Evolutionary conservation across 2,888 invertebrate species (phyloP), one percentile per base, ranked within the genome.

Genomic region (Epinotia bilunana): DNA sequence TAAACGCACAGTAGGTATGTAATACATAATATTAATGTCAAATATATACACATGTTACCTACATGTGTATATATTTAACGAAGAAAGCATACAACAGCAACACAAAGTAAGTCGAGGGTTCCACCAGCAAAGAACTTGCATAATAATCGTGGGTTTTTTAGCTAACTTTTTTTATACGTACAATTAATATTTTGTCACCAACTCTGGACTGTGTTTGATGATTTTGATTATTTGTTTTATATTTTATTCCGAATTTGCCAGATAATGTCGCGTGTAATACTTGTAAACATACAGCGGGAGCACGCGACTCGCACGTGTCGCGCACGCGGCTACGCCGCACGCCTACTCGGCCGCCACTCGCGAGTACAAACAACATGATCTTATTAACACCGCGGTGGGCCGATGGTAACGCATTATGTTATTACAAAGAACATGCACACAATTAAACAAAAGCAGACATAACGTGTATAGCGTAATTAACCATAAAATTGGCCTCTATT

Each of bases 231-330:
- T 39, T 67, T 67, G 55, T 39, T 57, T 67, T 55, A 5, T 67
- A 6, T 43, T 28, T 33, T 43, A 43, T 6, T 28, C 18, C 33
- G 18, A 61, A 61, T 33, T 20, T 13, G 18, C 60, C 23, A 28
- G 60, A 60, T 62, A 62, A 53, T n/a, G 12, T 11, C 53, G 23
- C 23, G n/a, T 49, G 16, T 49, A 49, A 53, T 70, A 62, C 46
- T 33, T 58, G 72, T 72, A 72, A 65, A 46, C 43, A 23, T 39
- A 13, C 23, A 72, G 39, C 49, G 12, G 11, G 4, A 11, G 53
- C 73, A 68, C 61, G 61, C 49, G 53, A 13, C 62, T 2, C 49
- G 70, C 83, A 79, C 79, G 81, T 78, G 80, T 6, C 77, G 13
- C 28, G 72, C 79, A 74, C 78, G 80, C 63, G 69, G 49, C 39